Conservation (phyloP, 2,113 vertebrate species). For the Pangasianodon hypophthalmus region DNA sequence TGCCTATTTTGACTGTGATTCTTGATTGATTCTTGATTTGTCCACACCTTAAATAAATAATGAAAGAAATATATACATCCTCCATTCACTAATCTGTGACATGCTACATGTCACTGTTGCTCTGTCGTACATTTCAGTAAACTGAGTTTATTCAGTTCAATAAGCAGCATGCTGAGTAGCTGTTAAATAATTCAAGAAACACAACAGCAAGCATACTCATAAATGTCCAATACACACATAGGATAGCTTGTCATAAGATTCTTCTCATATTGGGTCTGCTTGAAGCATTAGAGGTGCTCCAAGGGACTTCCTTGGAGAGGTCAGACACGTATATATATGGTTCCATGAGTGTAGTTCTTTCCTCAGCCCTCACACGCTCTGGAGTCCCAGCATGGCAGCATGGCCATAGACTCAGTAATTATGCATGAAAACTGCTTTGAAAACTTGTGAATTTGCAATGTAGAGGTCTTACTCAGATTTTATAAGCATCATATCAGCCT, state of each 20-base stretch:
- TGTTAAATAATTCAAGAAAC: constrained; percentile 55
- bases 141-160: constrained; percentile 27
- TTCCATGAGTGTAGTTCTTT: neutral
- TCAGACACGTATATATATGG: neutral
- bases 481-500: too few species aligned
- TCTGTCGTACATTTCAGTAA: neutral
- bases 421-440: neutral
- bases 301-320: neutral
- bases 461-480: neutral
- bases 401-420: neutral
- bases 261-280: too few species aligned
- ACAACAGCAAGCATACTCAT: constrained; percentile 19
- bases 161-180: constrained; percentile 39
- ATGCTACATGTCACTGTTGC: neutral
- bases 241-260: neutral
- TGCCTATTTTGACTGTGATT: neutral
- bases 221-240: neutral
- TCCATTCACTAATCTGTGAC: neutral
- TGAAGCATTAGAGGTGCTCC: neutral
- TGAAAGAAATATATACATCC: too few species aligned
- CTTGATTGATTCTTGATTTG: too few species aligned
- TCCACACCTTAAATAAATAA: neutral
- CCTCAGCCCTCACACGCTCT: neutral
- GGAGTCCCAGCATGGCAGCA: neutral
- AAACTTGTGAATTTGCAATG: neutral